These are phyloP conservation scores for Parapsyche elsis DNA, from an alignment of 1,140 invertebrate species.

Conservation along the genomic window DNA sequence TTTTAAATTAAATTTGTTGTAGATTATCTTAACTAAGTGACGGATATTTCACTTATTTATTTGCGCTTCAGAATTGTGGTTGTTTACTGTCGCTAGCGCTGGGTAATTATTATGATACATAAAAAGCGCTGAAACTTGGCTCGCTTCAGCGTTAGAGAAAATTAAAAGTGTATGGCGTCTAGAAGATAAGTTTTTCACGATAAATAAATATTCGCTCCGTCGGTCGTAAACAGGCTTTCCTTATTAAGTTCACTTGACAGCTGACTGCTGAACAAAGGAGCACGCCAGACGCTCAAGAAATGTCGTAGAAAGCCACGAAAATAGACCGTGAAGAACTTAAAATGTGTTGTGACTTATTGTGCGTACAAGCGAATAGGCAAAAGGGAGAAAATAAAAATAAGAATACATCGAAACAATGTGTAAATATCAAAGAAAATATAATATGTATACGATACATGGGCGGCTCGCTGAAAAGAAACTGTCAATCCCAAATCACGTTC, in stretches of 20 bases:
- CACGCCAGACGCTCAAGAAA: constrained; percentile 17
- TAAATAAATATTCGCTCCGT: constrained; percentile 9
- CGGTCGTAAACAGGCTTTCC: constrained; percentile 14
- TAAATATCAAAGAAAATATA: not conserved
- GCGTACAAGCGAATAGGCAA: constrained; percentile 17
- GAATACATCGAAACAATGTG: not conserved
- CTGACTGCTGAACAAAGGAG: constrained; percentile 29
- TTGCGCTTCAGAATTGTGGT: too few species aligned
- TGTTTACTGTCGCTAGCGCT: too few species aligned
- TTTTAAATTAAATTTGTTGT: too few species aligned
- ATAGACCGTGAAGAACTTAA: constrained; percentile 23
- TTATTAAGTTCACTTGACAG: constrained; percentile 30
- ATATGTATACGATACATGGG: too few species aligned
- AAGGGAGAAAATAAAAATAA: constrained; percentile 5
- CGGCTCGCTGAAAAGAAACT: too few species aligned
- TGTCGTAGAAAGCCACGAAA: constrained; percentile 26
- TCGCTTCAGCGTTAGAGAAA: too few species aligned
- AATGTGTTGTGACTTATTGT: constrained; percentile 28
- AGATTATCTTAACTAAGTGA: too few species aligned
- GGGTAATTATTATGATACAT: too few species aligned
- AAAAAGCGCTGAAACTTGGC: too few species aligned
- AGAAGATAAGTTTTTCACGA: not conserved
- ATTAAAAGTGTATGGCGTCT: too few species aligned
- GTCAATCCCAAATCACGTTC: constrained; percentile 11
- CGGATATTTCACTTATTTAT: too few species aligned